phyloP scores from a whole-genome alignment of 2,113 vertebrate genomes.

The Eptesicus fuscus region DNA sequence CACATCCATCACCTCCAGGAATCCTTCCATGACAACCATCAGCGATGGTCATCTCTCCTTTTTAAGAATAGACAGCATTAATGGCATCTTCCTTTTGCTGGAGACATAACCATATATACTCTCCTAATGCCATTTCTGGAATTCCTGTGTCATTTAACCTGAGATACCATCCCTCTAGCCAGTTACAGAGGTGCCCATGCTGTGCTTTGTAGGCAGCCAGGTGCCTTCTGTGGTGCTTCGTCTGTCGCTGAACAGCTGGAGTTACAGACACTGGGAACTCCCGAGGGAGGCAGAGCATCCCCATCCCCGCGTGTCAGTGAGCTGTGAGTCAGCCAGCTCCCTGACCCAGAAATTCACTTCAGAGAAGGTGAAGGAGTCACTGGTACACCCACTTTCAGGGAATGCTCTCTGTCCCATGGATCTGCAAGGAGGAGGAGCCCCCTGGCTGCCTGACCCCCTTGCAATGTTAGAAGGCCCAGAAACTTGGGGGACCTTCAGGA shows the following conservation, averaged over 20 bases:
- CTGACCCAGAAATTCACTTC: neutral
- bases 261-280: neutral
- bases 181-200: accelerated
- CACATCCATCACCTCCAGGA: neutral
- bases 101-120: no score
- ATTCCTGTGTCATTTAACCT: accelerated
- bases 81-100: neutral
- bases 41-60: accelerated
- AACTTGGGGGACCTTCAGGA: accelerated
- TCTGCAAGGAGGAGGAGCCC: neutral
- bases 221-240: accelerated
- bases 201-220: neutral
- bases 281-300: accelerated
- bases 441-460: no score
- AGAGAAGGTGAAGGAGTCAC: accelerated
- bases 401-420: accelerated
- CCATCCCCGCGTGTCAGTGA: accelerated
- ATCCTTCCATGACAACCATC: neutral
- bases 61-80: no score
- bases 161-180: accelerated
- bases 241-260: neutral
- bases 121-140: no score
- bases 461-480: accelerated
- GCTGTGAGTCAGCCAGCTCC: neutral
- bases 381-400: accelerated